Base-by-base conservation (phyloP, 1,140 invertebrate genomes). In the Acromyrmex charruanus region DNA sequence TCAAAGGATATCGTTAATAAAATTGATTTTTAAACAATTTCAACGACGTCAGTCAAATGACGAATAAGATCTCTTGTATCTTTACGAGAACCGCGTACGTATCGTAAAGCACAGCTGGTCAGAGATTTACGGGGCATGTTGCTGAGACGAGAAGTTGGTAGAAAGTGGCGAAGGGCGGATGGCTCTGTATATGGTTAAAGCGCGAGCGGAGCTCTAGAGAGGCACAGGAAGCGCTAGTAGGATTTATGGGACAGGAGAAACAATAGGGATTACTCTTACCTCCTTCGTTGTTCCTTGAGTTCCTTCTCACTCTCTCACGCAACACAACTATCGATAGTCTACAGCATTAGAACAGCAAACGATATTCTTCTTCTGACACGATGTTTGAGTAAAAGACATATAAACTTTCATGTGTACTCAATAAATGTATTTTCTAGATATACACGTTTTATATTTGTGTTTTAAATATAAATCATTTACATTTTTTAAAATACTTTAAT, bases 231-330 rank as follows among this genome's bases (percentile, higher is more conserved):
- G 74, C 77, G 87, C 90, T 87, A 89, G 72, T 71, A 81, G 90
- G 87, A 92, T 92, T 92, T 92, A 92, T 92, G 88, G 89, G 90
- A 92, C 90, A 91, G 87, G 53, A 91, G 91, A 93, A 94, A 93
- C 92, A 93, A 93, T 93, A 92, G 92, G 89, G 92, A 93, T 93
- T 93, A 93, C 91, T 88, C 89, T 90, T 87, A 86, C 68, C 71
- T 85, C 65, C 87, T 63, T 82, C 53, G 61, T 63, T n/a, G 31
- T 25, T 79, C 49, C 58, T n/a, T 14, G 35, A 71, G 55, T 61
- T 63, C 61, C 69, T 61, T 84, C 80, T 18, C 51, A 16, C 28
- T 61, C 18, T 51, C 66, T 63, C 69, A 3, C 44, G 14, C 6
- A 21, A 10, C 7, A 31, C 6, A 51, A 75, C 53, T 84, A 84